Base-by-base conservation (phyloP, 2,888 invertebrate genomes). In the Volucella inflata region DNA sequence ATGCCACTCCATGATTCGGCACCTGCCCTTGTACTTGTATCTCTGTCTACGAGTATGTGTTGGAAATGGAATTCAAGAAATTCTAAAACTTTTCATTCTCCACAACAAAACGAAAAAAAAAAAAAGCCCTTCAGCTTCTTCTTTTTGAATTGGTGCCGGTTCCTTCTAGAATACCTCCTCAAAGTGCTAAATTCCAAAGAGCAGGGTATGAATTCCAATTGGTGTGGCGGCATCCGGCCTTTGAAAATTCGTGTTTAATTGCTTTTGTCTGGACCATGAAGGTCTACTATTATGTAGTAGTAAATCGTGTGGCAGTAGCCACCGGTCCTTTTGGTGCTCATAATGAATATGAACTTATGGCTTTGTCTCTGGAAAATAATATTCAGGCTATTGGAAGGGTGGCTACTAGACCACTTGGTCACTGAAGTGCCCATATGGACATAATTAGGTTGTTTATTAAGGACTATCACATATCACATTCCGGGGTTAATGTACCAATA, bases 321-420 rank as follows among this genome's bases (percentile, higher is more conserved):
- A 2, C 36, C 12, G 12, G 17, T 55, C 12, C 11, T 38, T 16
- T 68, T 53, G 53, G 21, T 53, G 17, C 30, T 9, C n/a, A 40
- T 65, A 48, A 62, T 21, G 40, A 38, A 62, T 60, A 62, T 77
- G 42, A 64, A 51, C 48, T 64, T 57, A 64, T 70, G 64, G 57
- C 62, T 64, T 76, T 75, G 81, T 70, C 68, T 67, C 57, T 51
- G 50, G 64, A 59, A 70, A 75, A 76, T 81, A 70, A 64, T 62
- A 60, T 64, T 59, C 48, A 64, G 57, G 40, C 44, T 75, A 65
- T 76, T 76, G 75, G 42, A 51, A 51, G 70, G 70, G 21, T 42
- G 60, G 46, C 60, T 36, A 17, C 46, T 55, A 51, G 44, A 42
- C 46, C 62, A 51, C 21, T 77, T 42, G 36, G 21, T 59, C 42